Evolutionary conservation across 2,113 vertebrate species (phyloP), one percentile per base, ranked within the genome.

Genomic region (Peromyscus maniculatus): DNA sequence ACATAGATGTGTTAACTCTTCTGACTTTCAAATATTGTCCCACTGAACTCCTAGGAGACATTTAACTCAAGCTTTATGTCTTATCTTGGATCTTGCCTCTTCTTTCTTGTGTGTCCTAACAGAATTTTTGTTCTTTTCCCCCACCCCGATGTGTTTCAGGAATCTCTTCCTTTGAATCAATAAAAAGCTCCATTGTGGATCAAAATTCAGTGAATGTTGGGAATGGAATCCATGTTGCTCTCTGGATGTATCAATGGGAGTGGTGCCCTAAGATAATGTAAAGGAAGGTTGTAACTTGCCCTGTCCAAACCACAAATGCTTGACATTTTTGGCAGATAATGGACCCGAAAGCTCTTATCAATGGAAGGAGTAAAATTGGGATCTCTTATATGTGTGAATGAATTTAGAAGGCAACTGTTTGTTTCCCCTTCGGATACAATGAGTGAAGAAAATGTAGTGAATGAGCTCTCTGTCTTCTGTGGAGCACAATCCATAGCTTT

Each of bases 361-460:
- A 49, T 87, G n/a, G 80, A 84, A 43, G 52, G 87, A 90, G 80
- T 52, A 96, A 87, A 55, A 28, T 24, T 92, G 46, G 17, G 24
- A 78, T 88, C 26, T 79, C 21, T 75, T 16, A 55, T 84, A 19
- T 66, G 90, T 79, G 9, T 93, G 46, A 86, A 8, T 91, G 96
- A 90, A 96, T 13, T 80, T 62, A 87, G 33, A 59, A 55, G 19
- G 89, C 12, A 96, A 86, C 15, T 82, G 39, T 26, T 69, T 93
- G 87, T 46, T 87, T 46, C 43, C 59, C n/a, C 64, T 69, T 39
- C 24, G 28, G 80, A 55, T 55, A 52, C 67, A 75, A 21, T 10
- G 67, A 66, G 22, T 13, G 55, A 66, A 57, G 36, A 36, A 43
- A 16, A 62, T 43, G 31, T 55, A 83, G 24, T 31, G 36, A 72